Percentiles rank a stretch among this genome's conserved stretches.
Conservation (phyloP, 2,797 vertebrate genomes). For the Lindbergichthys nudifrons region DNA sequence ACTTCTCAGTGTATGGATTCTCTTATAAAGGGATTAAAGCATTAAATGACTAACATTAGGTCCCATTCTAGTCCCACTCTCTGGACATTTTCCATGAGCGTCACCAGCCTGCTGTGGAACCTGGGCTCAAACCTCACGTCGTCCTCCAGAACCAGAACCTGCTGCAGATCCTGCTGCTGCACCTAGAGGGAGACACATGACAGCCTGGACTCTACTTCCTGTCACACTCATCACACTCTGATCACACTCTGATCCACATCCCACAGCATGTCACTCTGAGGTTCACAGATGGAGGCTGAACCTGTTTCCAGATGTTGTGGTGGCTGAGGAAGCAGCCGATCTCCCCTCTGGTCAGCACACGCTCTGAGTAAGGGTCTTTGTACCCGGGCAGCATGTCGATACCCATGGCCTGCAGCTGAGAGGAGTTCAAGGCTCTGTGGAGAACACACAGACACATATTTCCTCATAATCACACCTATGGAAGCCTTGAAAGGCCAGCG, state of each 20-base stretch:
- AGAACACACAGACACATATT: slow-evolving; percentile 20
- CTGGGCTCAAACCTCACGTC: slow-evolving; percentile 90
- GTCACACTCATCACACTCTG: not conserved
- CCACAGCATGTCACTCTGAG: too few species aligned
- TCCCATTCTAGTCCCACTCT: slow-evolving; percentile 87
- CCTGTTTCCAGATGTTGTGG: slow-evolving; percentile 92
- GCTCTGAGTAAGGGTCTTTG: slow-evolving; percentile 88
- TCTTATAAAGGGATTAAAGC: too few species aligned
- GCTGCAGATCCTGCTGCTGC: slow-evolving; percentile 83
- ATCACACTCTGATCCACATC: not conserved
- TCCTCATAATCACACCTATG: slow-evolving; percentile 1
- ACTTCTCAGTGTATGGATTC: too few species aligned
- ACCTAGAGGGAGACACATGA: slow-evolving; percentile 77
- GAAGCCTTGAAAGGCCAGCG: too few species aligned
- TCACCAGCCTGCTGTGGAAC: slow-evolving; percentile 86
- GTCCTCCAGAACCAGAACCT: slow-evolving; percentile 88
- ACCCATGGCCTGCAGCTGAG: slow-evolving; percentile 87
- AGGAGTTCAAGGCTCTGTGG: slow-evolving; percentile 86
- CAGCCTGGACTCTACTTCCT: not conserved
- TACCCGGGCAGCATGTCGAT: slow-evolving; percentile 91
- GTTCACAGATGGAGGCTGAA: slow-evolving; percentile 38
- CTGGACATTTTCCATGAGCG: slow-evolving; percentile 85
- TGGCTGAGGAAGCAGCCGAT: slow-evolving; percentile 93
- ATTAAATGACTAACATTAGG: slow-evolving; percentile 84
- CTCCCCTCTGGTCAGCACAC: slow-evolving; percentile 89